These are phyloP conservation scores for Mylabris phalerata DNA, from an alignment of 1,140 invertebrate species.

Conservation along the genomic window DNA sequence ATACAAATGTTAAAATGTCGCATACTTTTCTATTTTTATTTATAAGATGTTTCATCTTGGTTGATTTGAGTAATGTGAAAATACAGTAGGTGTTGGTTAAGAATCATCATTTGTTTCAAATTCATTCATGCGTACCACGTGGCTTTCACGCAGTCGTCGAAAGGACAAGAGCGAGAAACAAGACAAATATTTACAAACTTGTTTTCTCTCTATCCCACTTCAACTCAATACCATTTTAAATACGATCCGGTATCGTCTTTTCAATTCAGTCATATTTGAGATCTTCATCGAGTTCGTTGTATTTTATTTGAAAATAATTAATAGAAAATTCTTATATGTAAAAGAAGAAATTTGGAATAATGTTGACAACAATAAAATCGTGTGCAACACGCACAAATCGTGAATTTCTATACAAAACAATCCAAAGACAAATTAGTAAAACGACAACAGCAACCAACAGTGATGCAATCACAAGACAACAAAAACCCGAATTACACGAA, in stretches of 20 bases:
- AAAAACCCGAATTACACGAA: slow-evolving; percentile 31
- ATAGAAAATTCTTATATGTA: no score
- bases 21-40: no score
- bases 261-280: slow-evolving; percentile 1
- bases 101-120: no score
- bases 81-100: no score
- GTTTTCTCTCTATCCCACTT: slow-evolving; percentile 34
- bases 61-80: no score
- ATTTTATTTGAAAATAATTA: not conserved
- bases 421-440: slow-evolving; percentile 49
- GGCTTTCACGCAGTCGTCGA: no score
- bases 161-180: no score
- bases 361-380: slow-evolving; percentile 45
- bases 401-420: slow-evolving; percentile 24
- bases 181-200: slow-evolving; percentile 10
- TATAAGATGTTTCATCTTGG: no score
- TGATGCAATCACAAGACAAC: slow-evolving; percentile 47
- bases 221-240: slow-evolving; percentile 17
- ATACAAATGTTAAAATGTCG: no score
- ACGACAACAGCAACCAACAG: slow-evolving; percentile 51
- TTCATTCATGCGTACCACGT: no score
- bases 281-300: not conserved
- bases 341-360: slow-evolving; percentile 23
- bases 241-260: slow-evolving; percentile 6
- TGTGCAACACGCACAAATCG: slow-evolving; percentile 44